Evolutionary conservation across 2,113 vertebrate species (phyloP).

Genomic region (Cichladusa arquata): DNA sequence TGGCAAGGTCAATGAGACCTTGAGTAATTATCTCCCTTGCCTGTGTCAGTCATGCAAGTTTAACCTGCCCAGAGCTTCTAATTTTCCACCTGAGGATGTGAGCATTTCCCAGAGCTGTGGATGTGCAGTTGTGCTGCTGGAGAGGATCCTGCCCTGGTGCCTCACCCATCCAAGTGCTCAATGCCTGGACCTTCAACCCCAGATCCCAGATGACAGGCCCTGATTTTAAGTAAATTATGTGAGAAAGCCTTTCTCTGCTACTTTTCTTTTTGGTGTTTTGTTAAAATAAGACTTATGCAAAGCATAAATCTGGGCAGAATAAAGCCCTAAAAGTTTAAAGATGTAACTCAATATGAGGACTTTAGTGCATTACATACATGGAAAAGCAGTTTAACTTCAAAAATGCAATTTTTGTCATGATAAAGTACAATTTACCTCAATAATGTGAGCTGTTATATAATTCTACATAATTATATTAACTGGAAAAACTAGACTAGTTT

Average conservation of each 20-base stretch:
- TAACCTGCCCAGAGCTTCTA: conserved; percentile 9
- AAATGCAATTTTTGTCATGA: conserved; percentile 71
- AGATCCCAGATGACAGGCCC: not conserved
- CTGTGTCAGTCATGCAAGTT: conserved; percentile 52
- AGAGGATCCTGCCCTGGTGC: not conserved
- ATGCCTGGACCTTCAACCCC: not conserved
- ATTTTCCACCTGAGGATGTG: conserved; percentile 27
- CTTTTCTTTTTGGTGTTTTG: not conserved
- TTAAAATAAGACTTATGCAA: not conserved
- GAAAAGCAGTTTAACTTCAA: conserved; percentile 69
- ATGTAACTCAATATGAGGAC: conserved; percentile 49
- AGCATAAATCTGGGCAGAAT: conserved; percentile 16
- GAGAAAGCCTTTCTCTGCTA: not conserved
- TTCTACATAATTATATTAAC: conserved; percentile 82
- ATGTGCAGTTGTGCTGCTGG: not conserved
- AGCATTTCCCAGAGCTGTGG: not conserved
- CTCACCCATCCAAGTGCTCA: not conserved
- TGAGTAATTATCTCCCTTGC: conserved; percentile 43
- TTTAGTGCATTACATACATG: conserved; percentile 35
- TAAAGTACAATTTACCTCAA: conserved; percentile 78
- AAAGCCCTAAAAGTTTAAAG: conserved; percentile 48
- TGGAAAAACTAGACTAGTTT: conserved; percentile 76
- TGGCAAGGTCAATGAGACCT: conserved; percentile 61
- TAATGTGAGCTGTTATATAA: conserved; percentile 77
- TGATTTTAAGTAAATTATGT: conserved; percentile 38